Evolutionary conservation across 1,140 invertebrate species (phyloP), one percentile per base, ranked within the genome.

Genomic region (Drosophila mojavensis): DNA sequence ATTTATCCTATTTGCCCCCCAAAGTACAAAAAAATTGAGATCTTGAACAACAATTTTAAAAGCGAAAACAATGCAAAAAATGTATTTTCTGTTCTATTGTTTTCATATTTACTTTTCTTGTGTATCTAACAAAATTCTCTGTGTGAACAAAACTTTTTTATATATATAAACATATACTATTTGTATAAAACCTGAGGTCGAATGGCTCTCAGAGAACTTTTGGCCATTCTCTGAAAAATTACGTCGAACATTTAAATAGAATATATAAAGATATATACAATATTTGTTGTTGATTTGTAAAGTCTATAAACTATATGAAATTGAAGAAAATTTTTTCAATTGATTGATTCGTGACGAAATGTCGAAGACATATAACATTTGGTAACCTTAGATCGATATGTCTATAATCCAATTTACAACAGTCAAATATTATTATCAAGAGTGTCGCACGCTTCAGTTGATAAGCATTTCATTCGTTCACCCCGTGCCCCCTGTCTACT

Each of bases 121-220:
- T 77, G 28, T 72, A 75, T 17, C 51, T 55, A 48, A 33, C 6
- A 6, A 33, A 33, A 33, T 33, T 7, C 33, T 33, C 9, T 48
- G 58, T 9, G 7, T 36, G 9, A 36, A 36, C 7, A 2, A 50
- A 20, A 58, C 28, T 45, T 78, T n/a, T 41, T 9, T 50, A 36
- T 11, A 55, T 43, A 68, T 66, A 54, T 75, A 59, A 33, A 64
- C 39, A 48, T 11, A 55, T 43, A 68, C 63, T 50, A 55, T 30
- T 78, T 75, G 70, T 81, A 79, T 78, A 81, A 86, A 86, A 41
- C 13, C 30, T 59, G 54, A 39, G 47, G 63, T 60, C 45, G 66
- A 53, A 55, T 55, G 45, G 48, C 72, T 60, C 47, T 64, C 59
- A 54, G 33, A 4, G 20, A 48, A 17, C 15, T 30, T 64, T 66